Evolutionary conservation across 2,797 vertebrate genomes (phyloP).

Genomic region (Galaxias olidus): DNA sequence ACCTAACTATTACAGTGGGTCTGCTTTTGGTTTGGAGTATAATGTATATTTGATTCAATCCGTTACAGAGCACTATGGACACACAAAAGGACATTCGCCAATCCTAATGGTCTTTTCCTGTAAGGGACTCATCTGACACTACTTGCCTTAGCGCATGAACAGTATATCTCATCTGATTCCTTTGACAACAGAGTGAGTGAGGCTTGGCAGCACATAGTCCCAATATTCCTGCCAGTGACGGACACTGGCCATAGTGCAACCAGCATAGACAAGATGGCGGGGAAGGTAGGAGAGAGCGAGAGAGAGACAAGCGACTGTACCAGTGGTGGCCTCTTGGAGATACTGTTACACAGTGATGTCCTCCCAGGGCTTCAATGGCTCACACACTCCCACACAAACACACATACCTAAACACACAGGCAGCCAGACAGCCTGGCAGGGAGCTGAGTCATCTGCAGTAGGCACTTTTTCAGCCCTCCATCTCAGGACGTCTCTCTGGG

Average conservation of each 20-base stretch:
- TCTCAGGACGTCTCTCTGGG: slow-evolving; percentile 59
- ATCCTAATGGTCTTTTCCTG: too few relatives aligned
- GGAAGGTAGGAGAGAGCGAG: slow-evolving; percentile 25
- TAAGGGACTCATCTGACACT: slow-evolving; percentile 22
- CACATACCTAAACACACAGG: slow-evolving; percentile 25
- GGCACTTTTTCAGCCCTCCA: slow-evolving; percentile 80
- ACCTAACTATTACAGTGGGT: too few relatives aligned
- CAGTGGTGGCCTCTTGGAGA: slow-evolving; percentile 43
- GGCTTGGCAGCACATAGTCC: slow-evolving; percentile 22
- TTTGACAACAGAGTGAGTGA: slow-evolving; percentile 17
- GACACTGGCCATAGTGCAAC: slow-evolving; percentile 1
- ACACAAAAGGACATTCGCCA: too few relatives aligned
- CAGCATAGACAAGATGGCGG: slow-evolving; percentile 6
- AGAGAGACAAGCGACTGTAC: slow-evolving; percentile 34
- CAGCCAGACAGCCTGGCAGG: slow-evolving; percentile 38
- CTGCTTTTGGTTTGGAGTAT: too few relatives aligned
- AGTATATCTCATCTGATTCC: slow-evolving; percentile 32
- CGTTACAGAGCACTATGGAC: too few relatives aligned
- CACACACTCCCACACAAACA: neutral
- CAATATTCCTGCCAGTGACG: neutral
- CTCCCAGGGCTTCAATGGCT: slow-evolving; percentile 33
- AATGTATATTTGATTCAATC: too few relatives aligned
- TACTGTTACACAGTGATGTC: slow-evolving; percentile 33
- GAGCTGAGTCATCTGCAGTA: slow-evolving; percentile 65
- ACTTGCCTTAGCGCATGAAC: slow-evolving; percentile 26